Base-by-base conservation (phyloP, 2,797 vertebrate genomes). In the Glyptemys insculpta region DNA sequence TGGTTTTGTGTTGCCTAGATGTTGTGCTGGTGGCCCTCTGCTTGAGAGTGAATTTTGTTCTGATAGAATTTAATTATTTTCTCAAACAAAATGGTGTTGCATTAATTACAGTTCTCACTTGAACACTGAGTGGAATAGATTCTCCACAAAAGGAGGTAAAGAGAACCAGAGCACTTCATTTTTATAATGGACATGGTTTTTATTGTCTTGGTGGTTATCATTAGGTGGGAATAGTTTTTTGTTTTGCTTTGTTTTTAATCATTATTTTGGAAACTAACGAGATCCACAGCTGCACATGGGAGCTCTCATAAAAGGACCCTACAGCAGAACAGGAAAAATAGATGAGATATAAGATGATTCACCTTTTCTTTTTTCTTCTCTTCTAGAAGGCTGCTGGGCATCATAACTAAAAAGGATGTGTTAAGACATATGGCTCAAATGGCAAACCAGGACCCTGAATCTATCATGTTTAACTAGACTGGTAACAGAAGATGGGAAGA, bases 391-490 rank as follows among this genome's bases (percentile, higher is more conserved):
- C 99, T 99, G 86, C 98, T 99, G 97, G 99, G 99, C 95, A 99
- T 99, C 98, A 99, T 99, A 98, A 99, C 99, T 12, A 99, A 99
- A 98, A 99, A 99, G 97, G 99, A 99, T 90, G 99, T 99, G 79
- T 98, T 99, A 96, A 98, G 99, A 81, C 99, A 99, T 98, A 99
- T 99, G 99, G 99, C 99, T 49, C 99, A 99, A 95, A 99, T 99
- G 99, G 99, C 99, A 98, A 99, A 99, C 98, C 99, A 99, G 98
- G 99, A 99, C 92, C 99, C 99, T 4, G 99, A 99, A 98, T 99
- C 99, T 95, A 99, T 99, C 98, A 99, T 99, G 99, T 99, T 99
- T 97, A 99, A 99, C 96, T 99, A 98, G 95, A 79, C 86, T 96
- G 88, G 85, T 92, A 88, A 92, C 91, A 83, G 80, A 96, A 88